A percentile compares a stretch with the other conserved stretches of the same genome.
Evolutionary conservation across 2,797 vertebrate genomes (phyloP).

Genomic region (Channallabes apus): DNA sequence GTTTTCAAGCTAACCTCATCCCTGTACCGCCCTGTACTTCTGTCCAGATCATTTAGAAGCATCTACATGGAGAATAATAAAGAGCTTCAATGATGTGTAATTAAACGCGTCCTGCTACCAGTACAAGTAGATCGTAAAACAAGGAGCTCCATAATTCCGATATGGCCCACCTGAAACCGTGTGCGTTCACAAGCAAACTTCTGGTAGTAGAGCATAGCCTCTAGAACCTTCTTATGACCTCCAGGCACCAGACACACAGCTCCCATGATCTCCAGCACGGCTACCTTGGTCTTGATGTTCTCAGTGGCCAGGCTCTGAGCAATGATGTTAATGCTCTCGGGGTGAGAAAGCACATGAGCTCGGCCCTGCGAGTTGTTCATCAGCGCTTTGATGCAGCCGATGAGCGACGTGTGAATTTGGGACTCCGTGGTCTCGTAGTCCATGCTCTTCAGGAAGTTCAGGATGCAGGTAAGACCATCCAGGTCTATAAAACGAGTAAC

Average conservation of each 20-base stretch:
- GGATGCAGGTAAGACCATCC: slow-evolving; percentile 93
- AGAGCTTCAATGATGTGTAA: not conserved
- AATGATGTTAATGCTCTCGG: slow-evolving; percentile 97
- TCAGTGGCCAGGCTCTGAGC: slow-evolving; percentile 98
- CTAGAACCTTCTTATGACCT: slow-evolving; percentile 94
- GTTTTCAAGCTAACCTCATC: slow-evolving; percentile 99
- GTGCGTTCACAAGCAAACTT: slow-evolving; percentile 93
- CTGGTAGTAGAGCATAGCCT: slow-evolving; percentile 98
- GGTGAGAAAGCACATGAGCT: slow-evolving; percentile 93
- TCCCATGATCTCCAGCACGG: slow-evolving; percentile 98
- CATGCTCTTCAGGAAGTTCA: slow-evolving; percentile 98
- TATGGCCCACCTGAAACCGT: slow-evolving; percentile 86
- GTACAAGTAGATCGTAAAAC: not conserved
- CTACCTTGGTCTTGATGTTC: slow-evolving; percentile 98
- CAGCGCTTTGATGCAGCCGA: slow-evolving; percentile 97
- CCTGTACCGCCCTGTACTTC: slow-evolving; percentile 92
- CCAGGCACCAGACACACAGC: slow-evolving; percentile 98
- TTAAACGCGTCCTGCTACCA: not conserved
- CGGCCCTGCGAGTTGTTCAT: slow-evolving; percentile 99
- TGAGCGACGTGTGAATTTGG: slow-evolving; percentile 98
- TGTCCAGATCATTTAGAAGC: slow-evolving; percentile 94
- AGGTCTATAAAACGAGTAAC: slow-evolving; percentile 97
- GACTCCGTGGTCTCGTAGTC: slow-evolving; percentile 98
- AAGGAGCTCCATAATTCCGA: not conserved
- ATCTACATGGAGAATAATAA: slow-evolving; percentile 74